Conservation (phyloP, 2,888 invertebrate genomes). For the Tiliacea citrago region DNA sequence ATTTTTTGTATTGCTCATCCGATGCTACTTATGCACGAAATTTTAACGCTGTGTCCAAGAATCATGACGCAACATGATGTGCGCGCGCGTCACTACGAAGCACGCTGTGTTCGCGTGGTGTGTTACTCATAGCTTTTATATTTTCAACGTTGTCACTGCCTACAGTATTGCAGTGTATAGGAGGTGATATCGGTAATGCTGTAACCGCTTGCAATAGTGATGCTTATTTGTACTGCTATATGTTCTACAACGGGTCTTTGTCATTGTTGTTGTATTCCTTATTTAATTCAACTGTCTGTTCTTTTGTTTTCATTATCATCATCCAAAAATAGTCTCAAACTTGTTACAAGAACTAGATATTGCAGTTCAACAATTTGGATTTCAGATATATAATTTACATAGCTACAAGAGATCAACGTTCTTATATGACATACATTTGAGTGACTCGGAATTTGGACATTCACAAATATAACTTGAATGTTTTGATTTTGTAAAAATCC, state of each 20-base stretch:
- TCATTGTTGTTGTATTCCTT: constrained; percentile 3
- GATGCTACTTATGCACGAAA: constrained; percentile 10
- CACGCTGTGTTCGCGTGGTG: constrained; percentile 46
- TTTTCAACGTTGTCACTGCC: constrained; percentile 46
- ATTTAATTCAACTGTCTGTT: not conserved
- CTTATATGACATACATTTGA: not conserved
- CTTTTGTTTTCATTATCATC: not conserved
- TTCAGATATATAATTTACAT: not conserved
- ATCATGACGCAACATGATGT: constrained; percentile 47
- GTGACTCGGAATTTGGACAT: not conserved
- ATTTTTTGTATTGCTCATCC: constrained; percentile 25
- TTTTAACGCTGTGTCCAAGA: constrained; percentile 23
- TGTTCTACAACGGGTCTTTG: constrained; percentile 44
- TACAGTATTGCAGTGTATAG: constrained; percentile 19
- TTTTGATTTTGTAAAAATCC: not conserved
- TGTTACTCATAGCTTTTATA: constrained; percentile 48
- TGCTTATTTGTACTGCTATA: constrained; percentile 3
- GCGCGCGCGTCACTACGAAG: constrained; percentile 45
- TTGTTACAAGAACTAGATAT: not conserved
- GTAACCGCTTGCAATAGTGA: constrained; percentile 39
- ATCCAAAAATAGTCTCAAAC: not conserved
- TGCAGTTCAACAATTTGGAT: not conserved
- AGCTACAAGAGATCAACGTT: constrained; percentile 4
- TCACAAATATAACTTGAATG: not conserved
- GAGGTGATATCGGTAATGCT: constrained; percentile 32